These are phyloP conservation scores for Pegoplata infirma DNA, from an alignment of 2,888 invertebrate species.

Conservation along the genomic window DNA sequence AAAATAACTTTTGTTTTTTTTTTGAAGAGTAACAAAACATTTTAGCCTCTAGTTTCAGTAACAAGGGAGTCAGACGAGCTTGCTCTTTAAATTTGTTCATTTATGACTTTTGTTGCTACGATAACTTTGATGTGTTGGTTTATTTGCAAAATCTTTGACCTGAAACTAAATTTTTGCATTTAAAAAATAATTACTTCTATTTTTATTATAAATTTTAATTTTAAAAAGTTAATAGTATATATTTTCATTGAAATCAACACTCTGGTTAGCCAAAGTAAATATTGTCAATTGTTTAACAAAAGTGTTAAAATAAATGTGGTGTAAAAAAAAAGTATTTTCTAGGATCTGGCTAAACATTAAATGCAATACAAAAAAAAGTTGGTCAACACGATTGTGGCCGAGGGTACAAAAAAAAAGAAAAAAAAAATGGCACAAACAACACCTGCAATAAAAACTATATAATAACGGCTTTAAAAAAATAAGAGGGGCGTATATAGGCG, in stretches of 20 bases:
- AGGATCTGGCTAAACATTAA: constrained; percentile 56
- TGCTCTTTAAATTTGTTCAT: too few relatives aligned
- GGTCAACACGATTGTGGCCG: constrained; percentile 46
- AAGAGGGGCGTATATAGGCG: constrained; percentile 54
- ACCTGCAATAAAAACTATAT: constrained; percentile 25
- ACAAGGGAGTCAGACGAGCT: too few relatives aligned
- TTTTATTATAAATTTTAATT: too few relatives aligned
- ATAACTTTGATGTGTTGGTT: too few relatives aligned
- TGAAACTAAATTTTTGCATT: too few relatives aligned
- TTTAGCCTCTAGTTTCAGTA: too few relatives aligned
- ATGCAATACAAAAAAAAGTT: constrained; percentile 53
- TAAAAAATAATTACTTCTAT: too few relatives aligned
- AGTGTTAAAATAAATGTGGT: constrained; percentile 62
- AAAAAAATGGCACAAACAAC: constrained; percentile 11
- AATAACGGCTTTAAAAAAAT: constrained; percentile 7
- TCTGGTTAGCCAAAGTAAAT: constrained; percentile 71
- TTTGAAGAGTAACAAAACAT: too few relatives aligned
- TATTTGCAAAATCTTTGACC: too few relatives aligned
- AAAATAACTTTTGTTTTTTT: too few relatives aligned
- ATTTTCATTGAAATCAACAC: constrained; percentile 64
- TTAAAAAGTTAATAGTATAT: too few relatives aligned
- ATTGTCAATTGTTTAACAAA: constrained; percentile 62
- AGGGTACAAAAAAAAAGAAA: constrained; percentile 37
- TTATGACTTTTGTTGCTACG: too few relatives aligned
- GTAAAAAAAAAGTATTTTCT: constrained; percentile 45